Evolutionary conservation across 2,797 vertebrate species (phyloP).

Genomic region (Euphonia xanthogaster): DNA sequence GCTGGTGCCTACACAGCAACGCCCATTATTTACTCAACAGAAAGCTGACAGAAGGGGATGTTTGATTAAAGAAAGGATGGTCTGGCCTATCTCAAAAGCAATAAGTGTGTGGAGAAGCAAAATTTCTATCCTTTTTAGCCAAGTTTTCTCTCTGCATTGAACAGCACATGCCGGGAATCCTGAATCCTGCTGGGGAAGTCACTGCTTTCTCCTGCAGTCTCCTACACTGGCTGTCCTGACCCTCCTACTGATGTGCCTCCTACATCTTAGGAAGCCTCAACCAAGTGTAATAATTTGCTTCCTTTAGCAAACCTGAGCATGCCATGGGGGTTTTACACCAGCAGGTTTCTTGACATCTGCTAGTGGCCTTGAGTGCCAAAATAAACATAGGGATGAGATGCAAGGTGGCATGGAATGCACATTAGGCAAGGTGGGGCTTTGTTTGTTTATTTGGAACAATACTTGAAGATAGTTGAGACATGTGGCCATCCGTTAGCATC

Average conservation of each 20-base stretch:
- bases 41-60: not conserved
- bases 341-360: constrained; percentile 47
- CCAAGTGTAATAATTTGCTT: constrained; percentile 31
- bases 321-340: not conserved
- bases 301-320: constrained; percentile 31
- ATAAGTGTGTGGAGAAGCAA: not conserved
- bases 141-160: not conserved
- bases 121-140: not conserved
- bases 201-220: not conserved
- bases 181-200: not conserved
- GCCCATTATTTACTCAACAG: not conserved
- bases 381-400: constrained; percentile 26
- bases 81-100: not conserved
- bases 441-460: constrained; percentile 28
- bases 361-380: not conserved
- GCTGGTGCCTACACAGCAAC: not conserved
- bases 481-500: not conserved
- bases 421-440: constrained; percentile 12
- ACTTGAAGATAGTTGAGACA: not conserved
- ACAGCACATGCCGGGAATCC: not conserved
- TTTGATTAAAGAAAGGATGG: not conserved
- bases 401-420: constrained; percentile 29
- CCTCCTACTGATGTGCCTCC: not conserved
- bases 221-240: not conserved
- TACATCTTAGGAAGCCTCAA: not conserved